Conservation (phyloP, 2,797 vertebrate species). For the Hafferia zeledoni region DNA sequence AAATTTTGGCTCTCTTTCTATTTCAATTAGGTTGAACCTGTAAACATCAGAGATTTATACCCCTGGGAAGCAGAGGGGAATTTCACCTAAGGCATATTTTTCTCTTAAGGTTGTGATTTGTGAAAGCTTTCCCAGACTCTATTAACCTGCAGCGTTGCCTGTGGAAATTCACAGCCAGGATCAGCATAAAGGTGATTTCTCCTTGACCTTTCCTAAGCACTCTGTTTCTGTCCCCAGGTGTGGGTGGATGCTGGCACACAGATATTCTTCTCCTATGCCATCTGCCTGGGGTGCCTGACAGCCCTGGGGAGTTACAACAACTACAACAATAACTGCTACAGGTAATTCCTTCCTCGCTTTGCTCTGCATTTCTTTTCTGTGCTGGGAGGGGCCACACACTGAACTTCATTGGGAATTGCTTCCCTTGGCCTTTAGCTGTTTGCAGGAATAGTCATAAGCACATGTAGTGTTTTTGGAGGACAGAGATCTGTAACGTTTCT, state of each 20-base stretch:
- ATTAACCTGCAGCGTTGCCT: fast-evolving
- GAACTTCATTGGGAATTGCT: neutral
- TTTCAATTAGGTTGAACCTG: neutral
- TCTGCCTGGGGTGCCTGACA: slow-evolving; percentile 96
- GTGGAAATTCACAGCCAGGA: fast-evolving
- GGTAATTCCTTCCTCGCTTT: slow-evolving; percentile 70
- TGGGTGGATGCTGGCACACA: slow-evolving; percentile 99
- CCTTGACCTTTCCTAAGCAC: neutral
- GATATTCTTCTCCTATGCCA: slow-evolving; percentile 99
- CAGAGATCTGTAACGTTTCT: neutral
- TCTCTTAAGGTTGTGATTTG: neutral
- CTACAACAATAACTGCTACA: slow-evolving; percentile 99
- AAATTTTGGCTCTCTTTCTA: neutral
- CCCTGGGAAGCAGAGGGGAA: neutral
- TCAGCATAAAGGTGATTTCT: neutral
- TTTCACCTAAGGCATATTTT: neutral
- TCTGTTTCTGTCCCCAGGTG: slow-evolving; percentile 79
- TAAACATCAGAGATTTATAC: neutral
- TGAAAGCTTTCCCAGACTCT: neutral
- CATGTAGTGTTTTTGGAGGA: neutral
- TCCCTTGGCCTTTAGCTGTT: neutral
- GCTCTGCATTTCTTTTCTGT: neutral
- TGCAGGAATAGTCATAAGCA: neutral
- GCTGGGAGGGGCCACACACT: neutral
- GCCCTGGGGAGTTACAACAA: slow-evolving; percentile 97